Percentiles rank a stretch among this genome's conserved stretches.
These are phyloP conservation scores for Agelaius tricolor DNA, from an alignment of 2,113 vertebrate species.

Conservation along the genomic window DNA sequence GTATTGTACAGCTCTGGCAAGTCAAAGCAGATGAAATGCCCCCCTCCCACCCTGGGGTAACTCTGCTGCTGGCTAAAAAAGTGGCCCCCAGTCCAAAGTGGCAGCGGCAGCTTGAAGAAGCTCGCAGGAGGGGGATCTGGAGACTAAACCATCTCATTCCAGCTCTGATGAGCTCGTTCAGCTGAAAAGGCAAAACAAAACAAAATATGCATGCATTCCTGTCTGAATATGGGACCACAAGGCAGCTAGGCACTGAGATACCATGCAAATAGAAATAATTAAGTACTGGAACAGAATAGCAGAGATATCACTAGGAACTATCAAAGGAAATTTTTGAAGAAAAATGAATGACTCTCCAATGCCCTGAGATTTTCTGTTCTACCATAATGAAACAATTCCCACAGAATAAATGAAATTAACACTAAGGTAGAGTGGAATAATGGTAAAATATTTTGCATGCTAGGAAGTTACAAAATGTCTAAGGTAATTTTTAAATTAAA, in stretches of 20 bases:
- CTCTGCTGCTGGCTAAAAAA: neutral
- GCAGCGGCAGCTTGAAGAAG: neutral
- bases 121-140: neutral
- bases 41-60: neutral
- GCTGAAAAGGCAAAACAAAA: constrained; percentile 3
- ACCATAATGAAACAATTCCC: neutral
- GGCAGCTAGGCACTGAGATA: neutral
- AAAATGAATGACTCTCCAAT: neutral
- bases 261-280: neutral
- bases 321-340: neutral
- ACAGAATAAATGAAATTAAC: neutral
- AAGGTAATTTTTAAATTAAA: neutral
- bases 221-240: neutral
- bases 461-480: neutral
- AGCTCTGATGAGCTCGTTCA: neutral
- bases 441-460: neutral
- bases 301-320: neutral
- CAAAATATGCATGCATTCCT: neutral
- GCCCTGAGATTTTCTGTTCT: neutral
- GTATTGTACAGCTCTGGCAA: neutral
- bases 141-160: neutral
- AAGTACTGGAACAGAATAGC: neutral
- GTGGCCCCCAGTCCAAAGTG: neutral
- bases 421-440: neutral
- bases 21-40: neutral